Percentiles rank a stretch among this genome's conserved stretches.
Evolutionary conservation across 2,113 vertebrate species (phyloP).

Genomic region (Brachyhypopomus gauderio): DNA sequence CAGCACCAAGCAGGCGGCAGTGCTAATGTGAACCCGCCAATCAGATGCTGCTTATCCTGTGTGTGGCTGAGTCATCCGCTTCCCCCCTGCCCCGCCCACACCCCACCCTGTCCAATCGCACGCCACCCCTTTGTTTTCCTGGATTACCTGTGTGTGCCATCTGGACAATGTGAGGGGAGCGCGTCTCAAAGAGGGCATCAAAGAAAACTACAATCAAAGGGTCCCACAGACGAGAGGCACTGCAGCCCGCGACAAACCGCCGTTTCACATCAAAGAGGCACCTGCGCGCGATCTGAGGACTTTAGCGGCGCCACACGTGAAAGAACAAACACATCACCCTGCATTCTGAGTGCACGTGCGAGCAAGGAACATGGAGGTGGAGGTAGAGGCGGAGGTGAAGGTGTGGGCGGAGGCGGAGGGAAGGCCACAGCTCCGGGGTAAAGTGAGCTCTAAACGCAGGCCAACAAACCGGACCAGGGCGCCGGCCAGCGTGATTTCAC

Average conservation of each 20-base stretch:
- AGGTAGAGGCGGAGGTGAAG: no score
- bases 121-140: no score
- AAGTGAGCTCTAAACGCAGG: slow-evolving; percentile 12
- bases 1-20: no score
- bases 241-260: slow-evolving; percentile 26
- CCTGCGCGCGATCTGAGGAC: not conserved
- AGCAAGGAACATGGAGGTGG: slow-evolving; percentile 6
- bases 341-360: slow-evolving; percentile 20
- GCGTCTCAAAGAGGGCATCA: slow-evolving; percentile 32
- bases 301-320: slow-evolving; percentile 13
- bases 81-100: no score
- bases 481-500: not conserved
- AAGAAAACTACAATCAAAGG: slow-evolving; percentile 44
- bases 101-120: no score
- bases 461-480: not conserved
- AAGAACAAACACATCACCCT: slow-evolving; percentile 35
- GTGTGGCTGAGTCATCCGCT: no score
- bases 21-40: no score
- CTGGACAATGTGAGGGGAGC: slow-evolving; percentile 25
- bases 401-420: not conserved
- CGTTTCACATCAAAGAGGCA: slow-evolving; percentile 40
- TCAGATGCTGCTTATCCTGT: no score
- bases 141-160: not conserved
- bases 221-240: slow-evolving; percentile 15
- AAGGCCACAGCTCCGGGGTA: slow-evolving; percentile 4